phyloP scores from a whole-genome alignment of 1,140 invertebrate species.

The Atopsyche davidsoni region DNA sequence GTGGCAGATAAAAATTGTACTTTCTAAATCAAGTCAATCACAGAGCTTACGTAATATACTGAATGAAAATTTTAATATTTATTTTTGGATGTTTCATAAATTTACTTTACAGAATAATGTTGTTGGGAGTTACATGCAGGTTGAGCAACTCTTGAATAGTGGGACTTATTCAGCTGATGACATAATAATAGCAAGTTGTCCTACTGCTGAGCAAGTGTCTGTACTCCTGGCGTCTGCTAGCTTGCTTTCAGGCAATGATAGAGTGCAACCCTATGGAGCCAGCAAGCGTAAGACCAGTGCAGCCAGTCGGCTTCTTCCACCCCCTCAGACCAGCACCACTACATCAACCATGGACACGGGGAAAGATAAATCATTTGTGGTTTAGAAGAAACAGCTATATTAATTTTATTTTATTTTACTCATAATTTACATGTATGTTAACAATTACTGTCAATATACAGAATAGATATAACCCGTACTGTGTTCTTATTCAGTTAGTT shows the following conservation, averaged over 20 bases:
- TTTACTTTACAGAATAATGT: slow-evolving; percentile 71
- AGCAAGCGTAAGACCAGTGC: slow-evolving; percentile 36
- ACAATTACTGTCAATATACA: no score
- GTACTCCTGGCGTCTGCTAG: slow-evolving; percentile 75
- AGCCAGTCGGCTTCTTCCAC: slow-evolving; percentile 10
- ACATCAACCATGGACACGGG: neutral
- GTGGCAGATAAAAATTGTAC: no score
- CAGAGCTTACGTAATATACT: no score
- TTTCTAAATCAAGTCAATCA: no score
- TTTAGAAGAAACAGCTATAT: slow-evolving; percentile 24
- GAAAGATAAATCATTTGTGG: slow-evolving; percentile 25
- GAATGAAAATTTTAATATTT: no score
- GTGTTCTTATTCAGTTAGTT: no score
- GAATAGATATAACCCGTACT: no score
- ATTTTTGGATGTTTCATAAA: no score
- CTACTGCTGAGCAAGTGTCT: slow-evolving; percentile 86
- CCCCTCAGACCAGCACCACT: neutral
- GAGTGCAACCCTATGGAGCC: slow-evolving; percentile 42
- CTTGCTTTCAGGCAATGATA: slow-evolving; percentile 47
- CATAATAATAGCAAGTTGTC: slow-evolving; percentile 76
- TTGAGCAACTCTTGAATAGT: slow-evolving; percentile 67
- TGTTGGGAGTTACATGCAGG: slow-evolving; percentile 75
- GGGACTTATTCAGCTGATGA: slow-evolving; percentile 76
- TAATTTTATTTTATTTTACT: no score
- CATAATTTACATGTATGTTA: no score